These are phyloP conservation scores for Micrasema longulum DNA, from an alignment of 1,140 invertebrate species.

Conservation along the genomic window DNA sequence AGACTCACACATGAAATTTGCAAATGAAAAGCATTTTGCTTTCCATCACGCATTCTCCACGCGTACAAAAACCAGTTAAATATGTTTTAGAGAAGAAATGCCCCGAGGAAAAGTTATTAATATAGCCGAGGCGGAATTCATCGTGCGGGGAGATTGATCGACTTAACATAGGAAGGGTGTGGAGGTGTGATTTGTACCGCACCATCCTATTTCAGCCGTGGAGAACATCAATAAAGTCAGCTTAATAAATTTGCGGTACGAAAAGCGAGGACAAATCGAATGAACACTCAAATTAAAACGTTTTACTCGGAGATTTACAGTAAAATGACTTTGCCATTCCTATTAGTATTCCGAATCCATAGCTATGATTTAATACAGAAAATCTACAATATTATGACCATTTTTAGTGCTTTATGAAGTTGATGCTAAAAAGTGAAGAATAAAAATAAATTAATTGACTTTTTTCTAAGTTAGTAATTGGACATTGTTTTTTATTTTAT, in stretches of 20 bases:
- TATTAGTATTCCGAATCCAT: too few relatives aligned
- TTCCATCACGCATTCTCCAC: slow-evolving; percentile 4
- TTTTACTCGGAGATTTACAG: slow-evolving; percentile 3
- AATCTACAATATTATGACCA: too few relatives aligned
- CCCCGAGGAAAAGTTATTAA: slow-evolving; percentile 8
- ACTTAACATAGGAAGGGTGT: background rate
- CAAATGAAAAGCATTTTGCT: too few relatives aligned
- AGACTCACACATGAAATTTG: too few relatives aligned
- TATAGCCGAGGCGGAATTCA: slow-evolving; percentile 22
- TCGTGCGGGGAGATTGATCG: slow-evolving; percentile 37
- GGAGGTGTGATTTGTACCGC: slow-evolving; percentile 22
- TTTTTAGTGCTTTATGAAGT: too few relatives aligned
- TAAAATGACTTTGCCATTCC: too few relatives aligned
- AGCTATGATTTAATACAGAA: too few relatives aligned
- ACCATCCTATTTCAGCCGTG: background rate
- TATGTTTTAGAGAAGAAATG: slow-evolving; percentile 27
- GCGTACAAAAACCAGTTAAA: slow-evolving; percentile 27
- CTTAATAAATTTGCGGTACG: slow-evolving; percentile 21
- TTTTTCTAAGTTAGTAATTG: too few relatives aligned
- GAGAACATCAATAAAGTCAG: slow-evolving; percentile 21
- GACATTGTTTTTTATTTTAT: too few relatives aligned
- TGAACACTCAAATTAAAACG: background rate
- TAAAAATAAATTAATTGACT: too few relatives aligned
- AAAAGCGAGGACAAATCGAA: background rate
- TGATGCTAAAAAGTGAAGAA: too few relatives aligned